Evolutionary conservation across 2,888 invertebrate species (phyloP), one percentile per base, ranked within the genome.

Genomic region (Priocnemis perturbator): DNA sequence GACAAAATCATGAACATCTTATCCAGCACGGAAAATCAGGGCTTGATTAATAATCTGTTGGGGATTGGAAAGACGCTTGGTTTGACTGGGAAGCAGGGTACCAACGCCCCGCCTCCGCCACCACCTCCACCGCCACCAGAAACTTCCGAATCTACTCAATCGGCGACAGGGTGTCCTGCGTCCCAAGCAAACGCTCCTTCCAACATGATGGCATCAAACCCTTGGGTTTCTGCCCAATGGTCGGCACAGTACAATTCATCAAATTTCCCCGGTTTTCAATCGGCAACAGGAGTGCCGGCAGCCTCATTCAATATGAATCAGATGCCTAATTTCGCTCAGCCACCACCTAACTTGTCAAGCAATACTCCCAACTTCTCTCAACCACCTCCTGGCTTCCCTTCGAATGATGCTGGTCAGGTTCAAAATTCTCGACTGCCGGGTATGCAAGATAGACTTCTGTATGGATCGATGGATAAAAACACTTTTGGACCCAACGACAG

Each of bases 21-120:
- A 20, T 87, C 89, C 2, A 88, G 82, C 60, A 87, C 88, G 3
- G 88, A 89, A 65, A 87, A 88, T 76, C 88, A 89, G 69, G 87
- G 87, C 63, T 79, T 88, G 57, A 86, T 88, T n/a, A 87, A 88
- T 66, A 88, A 89, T 74, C 71, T 88, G 5, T 74, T 88, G 53
- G 89, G 88, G 17, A 89, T 89, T 60, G 89, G 89, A 0, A 89
- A 89, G 72, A 87, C 86, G 4, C 80, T 89, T 23, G 88, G 89
- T 20, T 76, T 89, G 57, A 86, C 86, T 9, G 84, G 85, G 3
- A 89, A 88, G 66, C 84, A 85, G 44, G 83, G 78, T 9, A 58
- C 60, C 50, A 73, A 68, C 14, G 72, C 66, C 26, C 67, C 74
- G 4, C 62, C 73, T 17, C 71, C 76, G 1, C 62, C 74, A 20